Conservation (phyloP, 1,140 invertebrate species). For the Hermetia illucens region DNA sequence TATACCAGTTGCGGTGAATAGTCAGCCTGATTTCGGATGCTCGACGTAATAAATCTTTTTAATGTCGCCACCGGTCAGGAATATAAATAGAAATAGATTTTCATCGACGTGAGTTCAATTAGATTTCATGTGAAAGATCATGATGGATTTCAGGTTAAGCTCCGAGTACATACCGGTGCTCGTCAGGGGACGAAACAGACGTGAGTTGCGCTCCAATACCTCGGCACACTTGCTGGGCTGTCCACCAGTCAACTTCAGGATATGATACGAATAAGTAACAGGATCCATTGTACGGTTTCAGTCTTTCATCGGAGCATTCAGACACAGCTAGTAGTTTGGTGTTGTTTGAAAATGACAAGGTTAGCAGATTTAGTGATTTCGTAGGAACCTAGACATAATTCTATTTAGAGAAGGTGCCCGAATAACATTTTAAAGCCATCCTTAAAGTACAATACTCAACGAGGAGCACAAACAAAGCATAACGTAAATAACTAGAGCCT, state of each 20-base stretch:
- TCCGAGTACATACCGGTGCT: conserved; percentile 30
- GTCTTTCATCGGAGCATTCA: conserved; percentile 48
- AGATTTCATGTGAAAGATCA: too few species aligned
- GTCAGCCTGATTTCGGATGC: conserved; percentile 46
- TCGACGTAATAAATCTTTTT: conserved; percentile 40
- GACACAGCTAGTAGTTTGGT: conserved; percentile 23
- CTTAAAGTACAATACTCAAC: too few species aligned
- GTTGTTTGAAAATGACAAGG: too few species aligned
- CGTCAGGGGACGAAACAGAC: conserved; percentile 43
- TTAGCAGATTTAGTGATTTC: too few species aligned
- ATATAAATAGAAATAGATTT: neutral
- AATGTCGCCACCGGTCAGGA: neutral
- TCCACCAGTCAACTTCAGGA: conserved; percentile 55
- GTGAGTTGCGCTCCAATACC: conserved; percentile 45
- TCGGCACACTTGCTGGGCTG: conserved; percentile 53
- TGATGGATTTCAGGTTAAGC: too few species aligned
- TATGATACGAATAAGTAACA: conserved; percentile 60
- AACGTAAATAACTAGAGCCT: too few species aligned
- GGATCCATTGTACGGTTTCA: conserved; percentile 44
- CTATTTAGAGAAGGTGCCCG: too few species aligned
- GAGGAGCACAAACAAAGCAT: too few species aligned
- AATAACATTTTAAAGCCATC: too few species aligned
- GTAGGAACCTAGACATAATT: too few species aligned
- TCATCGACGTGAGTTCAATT: neutral
- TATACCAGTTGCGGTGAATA: conserved; percentile 51